phyloP scores from a whole-genome alignment of 2,797 vertebrate species.

The Linurgus olivaceus region DNA sequence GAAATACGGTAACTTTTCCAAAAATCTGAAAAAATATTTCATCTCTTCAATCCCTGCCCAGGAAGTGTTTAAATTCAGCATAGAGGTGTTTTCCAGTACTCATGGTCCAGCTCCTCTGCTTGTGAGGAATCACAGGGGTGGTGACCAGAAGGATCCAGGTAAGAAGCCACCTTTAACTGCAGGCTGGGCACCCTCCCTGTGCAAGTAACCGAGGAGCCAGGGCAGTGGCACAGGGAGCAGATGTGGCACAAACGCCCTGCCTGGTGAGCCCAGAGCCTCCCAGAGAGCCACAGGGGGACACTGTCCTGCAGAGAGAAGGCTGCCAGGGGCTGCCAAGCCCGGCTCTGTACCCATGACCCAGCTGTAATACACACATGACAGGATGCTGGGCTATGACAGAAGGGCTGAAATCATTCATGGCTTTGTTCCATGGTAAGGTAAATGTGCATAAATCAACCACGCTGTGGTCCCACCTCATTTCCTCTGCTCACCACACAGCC shows the following conservation, averaged over 20 bases:
- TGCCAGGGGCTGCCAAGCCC: neutral
- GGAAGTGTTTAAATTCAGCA: neutral
- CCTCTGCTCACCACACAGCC: neutral
- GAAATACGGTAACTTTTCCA: neutral
- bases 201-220: rapidly evolving
- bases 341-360: neutral
- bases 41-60: neutral
- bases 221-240: rapidly evolving
- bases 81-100: neutral
- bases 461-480: neutral
- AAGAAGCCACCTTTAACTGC: neutral
- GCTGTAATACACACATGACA: neutral
- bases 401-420: neutral
- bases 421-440: neutral
- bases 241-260: neutral
- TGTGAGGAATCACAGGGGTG: neutral
- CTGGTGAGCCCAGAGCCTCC: neutral
- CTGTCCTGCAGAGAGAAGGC: rapidly evolving
- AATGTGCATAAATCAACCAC: rapidly evolving
- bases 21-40: neutral
- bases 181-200: neutral
- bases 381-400: neutral
- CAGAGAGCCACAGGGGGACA: neutral
- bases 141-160: neutral
- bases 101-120: neutral